Evolutionary conservation across 2,888 invertebrate species (phyloP), one percentile per base, ranked within the genome.

Genomic region (Lithosia quadra): DNA sequence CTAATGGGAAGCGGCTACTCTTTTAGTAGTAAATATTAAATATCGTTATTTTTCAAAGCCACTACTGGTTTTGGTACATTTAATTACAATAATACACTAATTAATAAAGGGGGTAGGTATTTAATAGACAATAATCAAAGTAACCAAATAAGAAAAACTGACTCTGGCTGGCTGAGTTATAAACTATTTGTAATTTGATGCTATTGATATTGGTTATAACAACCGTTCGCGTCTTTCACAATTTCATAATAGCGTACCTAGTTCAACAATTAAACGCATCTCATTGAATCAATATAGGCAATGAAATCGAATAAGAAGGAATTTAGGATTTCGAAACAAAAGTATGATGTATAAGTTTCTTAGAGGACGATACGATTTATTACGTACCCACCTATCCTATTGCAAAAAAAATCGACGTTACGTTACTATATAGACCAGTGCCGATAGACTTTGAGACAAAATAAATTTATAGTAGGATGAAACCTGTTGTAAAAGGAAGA

Each of bases 311-410:
- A 61, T 22, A 22, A 9, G 22, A 36, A 22, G 9, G 18, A 21
- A 24, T 43, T 24, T 21, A 43, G 57, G n/a, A 64, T 67, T 67
- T 58, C 63, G 34, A 57, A 39, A 63, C 36, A 43, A 53, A 53
- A 55, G 11, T 39, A 22, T 63, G 60, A 39, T 66, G 55, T 65
- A 49, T 61, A 56, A 60, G 63, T 67, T 77, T 69, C 36, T 75
- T 78, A 66, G 59, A 71, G 78, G 74, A 76, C 49, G 66, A 72
- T 74, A 68, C 71, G 63, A 71, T 22, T 28, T 28, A 28, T 28
- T 28, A 28, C 28, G 3, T 59, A 43, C 1, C 49, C n/a, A n/a
- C n/a, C n/a, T n/a, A n/a, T n/a, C n/a, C n/a, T 57, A 68, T 63
- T 68, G 34, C 63, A 72, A 74, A 75, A 73, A 73, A 21, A 49